Conservation (phyloP, 2,888 invertebrate species). For the Chironomus tentans region DNA sequence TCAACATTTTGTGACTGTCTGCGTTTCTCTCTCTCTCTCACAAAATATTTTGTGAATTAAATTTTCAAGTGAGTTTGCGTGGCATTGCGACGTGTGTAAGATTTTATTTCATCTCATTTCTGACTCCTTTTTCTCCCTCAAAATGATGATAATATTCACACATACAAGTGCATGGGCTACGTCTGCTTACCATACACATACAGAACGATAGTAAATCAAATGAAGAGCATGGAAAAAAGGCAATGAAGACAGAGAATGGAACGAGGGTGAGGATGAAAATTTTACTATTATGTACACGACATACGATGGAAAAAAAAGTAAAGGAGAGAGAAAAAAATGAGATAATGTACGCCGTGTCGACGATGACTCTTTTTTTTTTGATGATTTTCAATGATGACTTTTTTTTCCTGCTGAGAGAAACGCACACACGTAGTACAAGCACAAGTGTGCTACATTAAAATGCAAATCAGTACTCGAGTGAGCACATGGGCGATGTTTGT, state of each 20-base stretch:
- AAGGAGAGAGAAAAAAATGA: background rate
- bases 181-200: too few species aligned
- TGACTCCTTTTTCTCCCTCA: background rate
- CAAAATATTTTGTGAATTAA: conserved; percentile 4
- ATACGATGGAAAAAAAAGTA: too few species aligned
- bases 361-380: background rate
- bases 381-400: background rate
- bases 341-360: background rate
- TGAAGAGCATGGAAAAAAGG: too few species aligned
- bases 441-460: background rate
- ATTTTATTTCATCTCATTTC: background rate
- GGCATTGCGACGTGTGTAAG: background rate
- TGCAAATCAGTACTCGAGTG: background rate
- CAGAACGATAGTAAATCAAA: too few species aligned
- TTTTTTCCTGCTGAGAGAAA: background rate
- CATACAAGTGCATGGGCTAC: background rate
- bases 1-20: background rate
- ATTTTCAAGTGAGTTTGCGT: conserved; percentile 14
- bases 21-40: background rate
- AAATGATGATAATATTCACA: background rate
- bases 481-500: background rate
- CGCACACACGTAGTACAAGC: background rate
- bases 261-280: background rate
- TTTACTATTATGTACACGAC: background rate
- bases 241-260: too few species aligned